Conservation (phyloP, 2,797 vertebrate species). For the Menidia menidia region DNA sequence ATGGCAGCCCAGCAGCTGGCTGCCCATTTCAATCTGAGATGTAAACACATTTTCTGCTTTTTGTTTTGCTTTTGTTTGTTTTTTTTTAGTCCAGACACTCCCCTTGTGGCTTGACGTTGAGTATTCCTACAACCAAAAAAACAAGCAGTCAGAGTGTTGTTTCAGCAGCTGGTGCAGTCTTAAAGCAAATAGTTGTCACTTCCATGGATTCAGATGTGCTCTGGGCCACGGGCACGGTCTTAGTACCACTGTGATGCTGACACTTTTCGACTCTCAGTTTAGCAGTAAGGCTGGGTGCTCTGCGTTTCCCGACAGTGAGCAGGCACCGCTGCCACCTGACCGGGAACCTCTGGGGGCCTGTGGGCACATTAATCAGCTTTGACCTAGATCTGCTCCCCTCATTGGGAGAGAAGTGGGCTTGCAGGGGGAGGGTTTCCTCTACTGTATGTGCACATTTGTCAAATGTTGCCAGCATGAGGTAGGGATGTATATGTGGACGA, state of each 20-base stretch:
- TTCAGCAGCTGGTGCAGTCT: conserved; percentile 14
- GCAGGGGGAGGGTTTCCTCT: conserved; percentile 70
- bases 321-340: conserved; percentile 76
- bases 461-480: conserved; percentile 25
- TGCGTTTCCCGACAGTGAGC: conserved; percentile 57
- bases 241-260: conserved; percentile 8
- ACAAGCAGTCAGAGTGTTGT: conserved; percentile 20
- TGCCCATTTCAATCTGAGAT: neutral
- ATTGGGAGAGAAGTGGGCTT: conserved; percentile 66
- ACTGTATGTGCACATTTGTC: conserved; percentile 36
- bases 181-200: conserved; percentile 13
- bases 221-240: neutral
- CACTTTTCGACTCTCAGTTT: conserved; percentile 1
- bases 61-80: conserved; percentile 1
- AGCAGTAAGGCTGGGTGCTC: conserved; percentile 20
- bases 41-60: neutral
- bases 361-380: conserved; percentile 84
- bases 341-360: conserved; percentile 72
- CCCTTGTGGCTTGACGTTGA: neutral
- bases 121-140: conserved; percentile 8
- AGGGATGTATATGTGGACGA: conserved; percentile 37
- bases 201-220: neutral
- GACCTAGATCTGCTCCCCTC: conserved; percentile 83
- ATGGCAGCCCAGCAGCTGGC: conserved; percentile 15
- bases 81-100: neutral